phyloP scores from a whole-genome alignment of 2,888 invertebrate species.

The Macaria notata region DNA sequence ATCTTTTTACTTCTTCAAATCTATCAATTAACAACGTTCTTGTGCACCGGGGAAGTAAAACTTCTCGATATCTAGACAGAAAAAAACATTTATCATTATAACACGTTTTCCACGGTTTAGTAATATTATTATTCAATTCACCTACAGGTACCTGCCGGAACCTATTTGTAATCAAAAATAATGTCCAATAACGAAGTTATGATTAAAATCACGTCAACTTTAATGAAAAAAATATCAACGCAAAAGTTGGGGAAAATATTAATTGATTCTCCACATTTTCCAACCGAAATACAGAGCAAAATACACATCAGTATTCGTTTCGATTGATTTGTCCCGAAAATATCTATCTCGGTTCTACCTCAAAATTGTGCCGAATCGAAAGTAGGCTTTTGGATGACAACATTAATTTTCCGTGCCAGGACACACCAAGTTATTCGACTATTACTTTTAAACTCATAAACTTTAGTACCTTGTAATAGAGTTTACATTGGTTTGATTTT shows the following conservation, averaged over 20 bases:
- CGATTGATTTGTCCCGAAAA: conserved; percentile 36
- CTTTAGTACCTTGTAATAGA: conserved; percentile 30
- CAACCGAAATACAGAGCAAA: conserved; percentile 2
- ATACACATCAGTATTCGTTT: conserved; percentile 11
- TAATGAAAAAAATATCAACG: too few species aligned
- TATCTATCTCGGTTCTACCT: conserved; percentile 30
- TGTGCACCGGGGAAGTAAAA: too few species aligned
- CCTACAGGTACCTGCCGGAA: too few species aligned
- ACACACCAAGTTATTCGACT: conserved; percentile 27
- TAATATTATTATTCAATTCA: too few species aligned
- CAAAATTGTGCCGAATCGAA: conserved; percentile 48
- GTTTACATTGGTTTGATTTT: conserved; percentile 26
- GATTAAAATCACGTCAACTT: too few species aligned
- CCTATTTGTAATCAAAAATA: too few species aligned
- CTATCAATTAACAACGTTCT: too few species aligned
- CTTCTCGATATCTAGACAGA: too few species aligned
- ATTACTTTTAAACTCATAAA: conserved; percentile 2
- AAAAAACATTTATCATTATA: too few species aligned
- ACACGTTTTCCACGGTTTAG: too few species aligned
- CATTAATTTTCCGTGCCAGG: conserved; percentile 54
- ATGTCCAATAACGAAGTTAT: neutral
- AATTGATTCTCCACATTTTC: conserved; percentile 4
- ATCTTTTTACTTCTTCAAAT: too few species aligned
- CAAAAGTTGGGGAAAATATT: neutral
- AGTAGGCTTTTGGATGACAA: conserved; percentile 49